Evolutionary conservation across 1,140 invertebrate species (phyloP), one percentile per base, ranked within the genome.

Genomic region (Ptiloglossa arizonensis): DNA sequence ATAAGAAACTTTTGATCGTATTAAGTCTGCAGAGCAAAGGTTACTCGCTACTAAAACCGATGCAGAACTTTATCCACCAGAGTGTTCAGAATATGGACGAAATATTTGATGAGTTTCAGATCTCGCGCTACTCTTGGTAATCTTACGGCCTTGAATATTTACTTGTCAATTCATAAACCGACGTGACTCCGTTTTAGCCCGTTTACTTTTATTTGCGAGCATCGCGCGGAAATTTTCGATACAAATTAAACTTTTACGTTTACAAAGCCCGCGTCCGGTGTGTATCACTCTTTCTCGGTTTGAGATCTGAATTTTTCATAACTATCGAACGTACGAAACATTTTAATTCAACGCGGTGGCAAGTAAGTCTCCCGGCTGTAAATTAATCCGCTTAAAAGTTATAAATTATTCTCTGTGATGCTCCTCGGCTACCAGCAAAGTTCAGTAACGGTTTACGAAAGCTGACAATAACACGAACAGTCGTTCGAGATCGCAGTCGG

Each of bases 81-180:
- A 62, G 59, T 62, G 8, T n/a, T 15, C n/a, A 9, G 35, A 62
- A 44, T 62, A 62, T 41, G n/a, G 11, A 41, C 24, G 59, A 62
- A 44, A 35, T 38, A 22, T n/a, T 62, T 60, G 32, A 60, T 60
- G 38, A 32, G 35, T 3, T 62, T 62, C 41, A 15, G 35, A 4
- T 41, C 17, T 62, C 41, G 6, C n/a, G 19, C 0, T 22, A 22
- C n/a, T 17, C 24, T 24, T 8, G 5, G 5, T 24, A n/a, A 41
- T 24, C 11, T 41, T 24, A 3, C 11, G 59, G 35, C 15, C 35
- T 29, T 27, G 24, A 57, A 57, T 57, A 27, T 57, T 32, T 57
- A 4, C 32, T 5, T 57, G 11, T 9, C 5, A n/a, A 50, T 38
- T n/a, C n/a, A n/a, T n/a, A n/a, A n/a, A 38, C 9, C 35, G 9